Base-by-base conservation (phyloP, 2,888 invertebrate species). In the Xestobium rufovillosum region DNA sequence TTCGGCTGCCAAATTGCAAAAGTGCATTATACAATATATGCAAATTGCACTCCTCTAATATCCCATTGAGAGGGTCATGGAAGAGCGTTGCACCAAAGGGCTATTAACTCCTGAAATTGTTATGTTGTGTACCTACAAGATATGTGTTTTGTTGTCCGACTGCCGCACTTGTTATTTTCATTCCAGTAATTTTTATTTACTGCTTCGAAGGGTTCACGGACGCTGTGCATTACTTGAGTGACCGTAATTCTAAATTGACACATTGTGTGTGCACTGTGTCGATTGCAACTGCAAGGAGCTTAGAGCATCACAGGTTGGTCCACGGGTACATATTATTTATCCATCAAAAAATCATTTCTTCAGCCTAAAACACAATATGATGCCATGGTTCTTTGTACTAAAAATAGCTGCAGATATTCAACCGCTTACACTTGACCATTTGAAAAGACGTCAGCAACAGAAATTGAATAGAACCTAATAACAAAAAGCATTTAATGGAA, bases 161-260 rank as follows among this genome's bases (percentile, higher is more conserved):
- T n/a, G n/a, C n/a, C n/a, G n/a, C n/a, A n/a, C n/a, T n/a, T n/a
- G n/a, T n/a, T n/a, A n/a, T n/a, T n/a, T n/a, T n/a, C n/a, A n/a
- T n/a, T n/a, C n/a, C n/a, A n/a, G 41, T 45, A 45, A 36, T 47
- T 45, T 47, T 46, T 44, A 51, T 51, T 43, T 46, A 19, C 6
- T n/a, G 23, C 6, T n/a, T 19, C 23, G 6, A 45, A 52, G 55
- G 56, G 56, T 55, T 58, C 57, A 58, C 51, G 56, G 57, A 53
- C 56, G 43, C 43, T 38, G 41, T 36, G 31, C 42, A 44, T 47
- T 33, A n/a, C n/a, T n/a, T n/a, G 6, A 19, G 23, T 53, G 52
- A 55, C 53, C 55, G 55, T 53, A 53, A 55, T 53, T 52, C 49
- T 44, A 44, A 43, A 49, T 50, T 55, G 51, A 50, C 52, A 52